These are phyloP conservation scores for Calameuta idolon DNA, from an alignment of 2,888 invertebrate genomes.

Conservation along the genomic window DNA sequence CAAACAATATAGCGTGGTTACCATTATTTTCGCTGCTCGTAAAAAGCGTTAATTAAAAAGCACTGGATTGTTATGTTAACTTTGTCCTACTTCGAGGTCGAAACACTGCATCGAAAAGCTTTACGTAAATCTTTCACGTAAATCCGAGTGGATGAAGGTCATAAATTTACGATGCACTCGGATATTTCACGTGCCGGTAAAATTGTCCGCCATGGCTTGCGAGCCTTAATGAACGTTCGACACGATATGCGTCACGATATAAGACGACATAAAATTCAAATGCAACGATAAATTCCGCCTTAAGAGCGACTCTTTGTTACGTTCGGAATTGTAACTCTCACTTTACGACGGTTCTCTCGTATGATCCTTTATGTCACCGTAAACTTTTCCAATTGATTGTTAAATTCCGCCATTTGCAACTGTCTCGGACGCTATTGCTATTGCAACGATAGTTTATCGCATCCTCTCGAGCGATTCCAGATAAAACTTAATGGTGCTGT, in stretches of 20 bases:
- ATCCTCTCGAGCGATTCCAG: neutral
- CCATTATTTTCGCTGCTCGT: neutral
- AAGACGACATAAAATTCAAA: slow-evolving; percentile 11
- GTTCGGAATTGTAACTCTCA: neutral
- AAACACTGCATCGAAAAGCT: slow-evolving; percentile 24
- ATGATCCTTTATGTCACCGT: slow-evolving; percentile 19
- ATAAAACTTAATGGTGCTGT: neutral
- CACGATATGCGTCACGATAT: neutral
- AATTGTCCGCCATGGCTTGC: neutral
- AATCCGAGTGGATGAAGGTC: slow-evolving; percentile 38
- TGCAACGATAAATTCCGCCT: slow-evolving; percentile 15
- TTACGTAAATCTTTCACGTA: slow-evolving; percentile 35
- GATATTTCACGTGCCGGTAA: slow-evolving; percentile 2
- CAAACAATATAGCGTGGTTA: neutral
- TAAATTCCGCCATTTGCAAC: neutral
- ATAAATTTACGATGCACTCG: slow-evolving; percentile 42
- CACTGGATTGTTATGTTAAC: neutral
- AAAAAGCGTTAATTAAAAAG: neutral
- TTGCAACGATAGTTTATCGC: neutral
- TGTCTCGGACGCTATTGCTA: neutral
- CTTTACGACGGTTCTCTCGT: slow-evolving; percentile 47
- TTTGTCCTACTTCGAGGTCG: neutral
- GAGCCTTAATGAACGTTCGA: neutral
- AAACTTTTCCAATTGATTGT: slow-evolving; percentile 13
- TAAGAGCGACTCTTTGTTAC: slow-evolving; percentile 9